Base-by-base conservation (phyloP, 2,797 vertebrate species). In the Clamator glandarius region DNA sequence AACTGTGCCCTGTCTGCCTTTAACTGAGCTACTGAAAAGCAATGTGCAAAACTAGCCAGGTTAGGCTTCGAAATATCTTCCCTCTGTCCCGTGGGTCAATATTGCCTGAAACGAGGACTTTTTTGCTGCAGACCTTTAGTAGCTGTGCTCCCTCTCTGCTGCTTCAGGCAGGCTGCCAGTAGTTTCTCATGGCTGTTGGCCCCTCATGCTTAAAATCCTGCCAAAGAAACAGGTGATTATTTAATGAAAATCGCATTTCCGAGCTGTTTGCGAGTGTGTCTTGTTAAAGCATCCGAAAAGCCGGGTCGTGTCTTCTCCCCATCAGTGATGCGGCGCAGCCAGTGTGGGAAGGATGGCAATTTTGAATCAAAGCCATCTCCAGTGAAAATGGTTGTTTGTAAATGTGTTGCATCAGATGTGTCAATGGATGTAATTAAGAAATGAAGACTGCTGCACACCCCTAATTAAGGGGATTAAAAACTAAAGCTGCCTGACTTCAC, bases 351-450 rank as follows among this genome's bases (percentile, higher is more conserved):
- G 36, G 11, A n/a, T 1, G 12, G 33, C 52, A 52, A 9, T 92
- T 95, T 87, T 68, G 76, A 86, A 92, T 95, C 90, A 51, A 41
- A 95, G 78, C 93, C 64, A 51, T 93, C 87, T 31, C 84, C 76
- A 70, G 39, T 66, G 82, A 44, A 93, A 96, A 93, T 66, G 87
- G 82, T 35, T 95, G 87, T 84, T 92, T 92, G 89, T 57, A 64
- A 91, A 95, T 87, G 69, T 81, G 73, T 93, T 95, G 78, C 93
- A 86, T 92, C 82, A 73, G 82, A 87, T 93, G 89, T 90, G 74
- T 88, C 91, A 86, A 74, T 96, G 75, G 79, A 67, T 93, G 70
- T 96, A 96, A 94, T 96, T 96, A 96, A 93, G 95, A 92, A 92
- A 89, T 92, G 90, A 94, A 93, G 58, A 21, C 66, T 72, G 73